Evolutionary conservation across 2,113 vertebrate species (phyloP).

Genomic region (Neodontobutis hainanensis): DNA sequence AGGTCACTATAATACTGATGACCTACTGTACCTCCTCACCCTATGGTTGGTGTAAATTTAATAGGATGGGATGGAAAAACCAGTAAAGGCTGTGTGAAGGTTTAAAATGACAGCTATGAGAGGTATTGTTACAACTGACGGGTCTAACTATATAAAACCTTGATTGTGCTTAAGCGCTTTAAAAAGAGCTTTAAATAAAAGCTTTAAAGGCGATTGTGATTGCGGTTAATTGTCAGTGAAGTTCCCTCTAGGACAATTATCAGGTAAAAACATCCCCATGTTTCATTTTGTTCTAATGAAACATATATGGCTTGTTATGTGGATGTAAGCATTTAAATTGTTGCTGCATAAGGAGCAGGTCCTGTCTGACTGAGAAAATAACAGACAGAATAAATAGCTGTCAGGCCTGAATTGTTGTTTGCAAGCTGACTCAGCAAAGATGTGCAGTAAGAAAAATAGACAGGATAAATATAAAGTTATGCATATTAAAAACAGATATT

Average conservation of each 20-base stretch:
- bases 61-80: constrained; percentile 17
- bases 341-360: neutral
- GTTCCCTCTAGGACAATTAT: too few relatives aligned
- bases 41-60: constrained; percentile 16
- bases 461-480: constrained; percentile 5
- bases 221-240: neutral
- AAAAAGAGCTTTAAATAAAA: neutral
- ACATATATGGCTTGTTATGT: neutral
- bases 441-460: constrained; percentile 10
- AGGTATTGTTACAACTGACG: neutral
- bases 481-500: constrained; percentile 3
- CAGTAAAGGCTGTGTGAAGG: constrained; percentile 1
- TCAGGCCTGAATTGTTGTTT: neutral
- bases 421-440: constrained; percentile 37
- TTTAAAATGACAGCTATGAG: constrained; percentile 7
- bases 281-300: too few relatives aligned
- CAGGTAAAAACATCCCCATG: too few relatives aligned
- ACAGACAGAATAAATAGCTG: constrained; percentile 3
- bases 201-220: neutral
- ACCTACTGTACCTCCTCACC: constrained; percentile 12
- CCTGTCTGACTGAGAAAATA: constrained; percentile 1
- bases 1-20: constrained; percentile 30
- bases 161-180: neutral
- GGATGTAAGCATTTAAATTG: neutral
- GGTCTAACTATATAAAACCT: neutral